These are phyloP conservation scores for Brienomyrus brachyistius DNA, from an alignment of 2,113 vertebrate genomes.

Conservation along the genomic window DNA sequence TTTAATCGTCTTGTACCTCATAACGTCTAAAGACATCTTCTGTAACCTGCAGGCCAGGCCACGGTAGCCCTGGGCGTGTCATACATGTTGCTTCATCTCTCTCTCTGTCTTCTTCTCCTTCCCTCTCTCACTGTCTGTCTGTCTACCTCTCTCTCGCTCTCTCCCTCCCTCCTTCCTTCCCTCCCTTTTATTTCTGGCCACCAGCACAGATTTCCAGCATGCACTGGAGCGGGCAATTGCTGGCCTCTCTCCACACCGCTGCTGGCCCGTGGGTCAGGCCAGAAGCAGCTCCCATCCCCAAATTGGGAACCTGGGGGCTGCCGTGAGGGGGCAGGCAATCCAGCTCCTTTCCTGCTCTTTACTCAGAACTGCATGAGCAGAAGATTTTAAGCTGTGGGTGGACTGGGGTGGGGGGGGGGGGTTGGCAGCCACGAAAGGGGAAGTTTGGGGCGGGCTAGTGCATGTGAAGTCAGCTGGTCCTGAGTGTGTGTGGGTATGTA, in stretches of 20 bases:
- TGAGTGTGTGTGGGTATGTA: background rate
- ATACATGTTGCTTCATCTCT: background rate
- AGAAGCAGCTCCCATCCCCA: background rate
- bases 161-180: background rate
- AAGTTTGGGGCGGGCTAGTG: background rate
- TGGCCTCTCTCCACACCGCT: background rate
- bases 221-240: constrained; percentile 36
- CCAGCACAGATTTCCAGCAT: constrained; percentile 52
- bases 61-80: background rate
- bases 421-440: background rate
- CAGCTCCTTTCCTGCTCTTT: background rate
- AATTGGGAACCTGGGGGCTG: background rate
- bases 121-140: background rate
- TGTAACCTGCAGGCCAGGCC: background rate
- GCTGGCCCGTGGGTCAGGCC: background rate
- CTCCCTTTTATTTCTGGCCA: constrained; percentile 50
- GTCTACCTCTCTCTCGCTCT: background rate
- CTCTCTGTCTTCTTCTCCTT: background rate
- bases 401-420: background rate
- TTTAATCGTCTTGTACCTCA: background rate
- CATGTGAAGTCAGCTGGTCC: background rate
- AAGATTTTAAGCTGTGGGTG: background rate
- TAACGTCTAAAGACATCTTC: background rate
- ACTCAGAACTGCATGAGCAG: background rate
- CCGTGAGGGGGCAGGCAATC: background rate